Evolutionary conservation across 2,113 vertebrate genomes (phyloP).

Genomic region (Apaloderma vittatum): DNA sequence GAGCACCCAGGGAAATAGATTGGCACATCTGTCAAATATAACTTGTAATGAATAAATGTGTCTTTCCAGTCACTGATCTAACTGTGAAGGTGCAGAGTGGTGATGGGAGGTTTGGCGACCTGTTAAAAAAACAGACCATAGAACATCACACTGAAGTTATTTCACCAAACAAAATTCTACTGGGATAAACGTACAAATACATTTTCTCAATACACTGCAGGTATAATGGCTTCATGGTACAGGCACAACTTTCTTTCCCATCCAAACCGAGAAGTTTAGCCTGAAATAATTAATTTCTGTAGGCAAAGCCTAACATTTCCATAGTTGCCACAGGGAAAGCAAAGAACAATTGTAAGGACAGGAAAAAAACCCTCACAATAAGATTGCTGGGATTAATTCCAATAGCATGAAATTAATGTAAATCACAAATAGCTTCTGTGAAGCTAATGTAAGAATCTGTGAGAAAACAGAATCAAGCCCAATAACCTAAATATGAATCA

Average conservation of each 20-base stretch:
- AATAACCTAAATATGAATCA: neutral
- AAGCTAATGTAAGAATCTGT: conserved; percentile 15
- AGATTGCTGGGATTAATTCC: conserved; percentile 42
- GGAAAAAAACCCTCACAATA: neutral
- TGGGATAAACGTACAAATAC: neutral
- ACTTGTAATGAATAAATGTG: neutral
- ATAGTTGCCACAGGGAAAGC: conserved; percentile 40
- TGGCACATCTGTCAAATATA: neutral
- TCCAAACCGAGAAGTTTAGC: conserved; percentile 1
- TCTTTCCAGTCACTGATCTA: neutral
- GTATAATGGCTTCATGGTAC: neutral
- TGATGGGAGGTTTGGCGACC: neutral
- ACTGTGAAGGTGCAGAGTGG: neutral
- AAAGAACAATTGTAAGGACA: conserved; percentile 23
- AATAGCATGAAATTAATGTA: conserved; percentile 60
- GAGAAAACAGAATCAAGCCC: conserved; percentile 14
- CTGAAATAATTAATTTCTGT: conserved; percentile 37
- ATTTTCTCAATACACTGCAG: neutral
- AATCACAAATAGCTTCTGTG: conserved; percentile 52
- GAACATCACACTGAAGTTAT: neutral
- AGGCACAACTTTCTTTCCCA: neutral
- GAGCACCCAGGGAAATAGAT: neutral
- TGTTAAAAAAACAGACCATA: neutral
- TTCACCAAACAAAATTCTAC: neutral
- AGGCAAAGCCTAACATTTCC: conserved; percentile 15